A percentile compares a stretch with the other conserved stretches of the same genome.
These are phyloP conservation scores for Zhengitettix transpicula DNA, from an alignment of 2,888 invertebrate genomes.

Conservation along the genomic window DNA sequence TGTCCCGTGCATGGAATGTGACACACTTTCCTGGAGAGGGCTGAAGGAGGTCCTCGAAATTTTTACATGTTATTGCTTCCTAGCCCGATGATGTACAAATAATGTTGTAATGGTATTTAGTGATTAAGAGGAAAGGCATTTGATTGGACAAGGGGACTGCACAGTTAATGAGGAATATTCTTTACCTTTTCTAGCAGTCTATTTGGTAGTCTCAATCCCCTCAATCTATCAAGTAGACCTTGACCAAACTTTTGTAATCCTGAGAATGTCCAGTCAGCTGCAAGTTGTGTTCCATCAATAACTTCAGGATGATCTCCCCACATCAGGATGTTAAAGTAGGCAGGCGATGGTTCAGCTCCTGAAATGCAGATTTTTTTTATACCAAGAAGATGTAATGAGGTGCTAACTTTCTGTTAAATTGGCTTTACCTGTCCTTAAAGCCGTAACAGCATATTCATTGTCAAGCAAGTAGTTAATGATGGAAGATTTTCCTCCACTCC, in stretches of 20 bases:
- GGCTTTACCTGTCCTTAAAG: conserved; percentile 64
- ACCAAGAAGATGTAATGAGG: background rate
- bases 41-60: too few relatives aligned
- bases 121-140: too few relatives aligned
- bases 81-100: too few relatives aligned
- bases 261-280: conserved; percentile 89
- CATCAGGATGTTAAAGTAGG: conserved; percentile 83
- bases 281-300: conserved; percentile 79
- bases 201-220: conserved; percentile 64
- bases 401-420: background rate
- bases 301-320: conserved; percentile 73
- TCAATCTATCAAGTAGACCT: conserved; percentile 73
- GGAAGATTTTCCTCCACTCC: conserved; percentile 91
- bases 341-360: conserved; percentile 90
- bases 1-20: too few relatives aligned
- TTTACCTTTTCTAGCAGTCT: conserved; percentile 74
- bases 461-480: conserved; percentile 84
- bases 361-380: background rate
- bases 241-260: conserved; percentile 90
- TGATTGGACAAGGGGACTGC: too few relatives aligned
- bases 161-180: background rate
- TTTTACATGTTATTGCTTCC: too few relatives aligned
- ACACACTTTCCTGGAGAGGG: too few relatives aligned
- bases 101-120: too few relatives aligned
- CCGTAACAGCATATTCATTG: conserved; percentile 66